Conservation (phyloP, 2,797 vertebrate genomes). For the Enteromius argenteus region DNA sequence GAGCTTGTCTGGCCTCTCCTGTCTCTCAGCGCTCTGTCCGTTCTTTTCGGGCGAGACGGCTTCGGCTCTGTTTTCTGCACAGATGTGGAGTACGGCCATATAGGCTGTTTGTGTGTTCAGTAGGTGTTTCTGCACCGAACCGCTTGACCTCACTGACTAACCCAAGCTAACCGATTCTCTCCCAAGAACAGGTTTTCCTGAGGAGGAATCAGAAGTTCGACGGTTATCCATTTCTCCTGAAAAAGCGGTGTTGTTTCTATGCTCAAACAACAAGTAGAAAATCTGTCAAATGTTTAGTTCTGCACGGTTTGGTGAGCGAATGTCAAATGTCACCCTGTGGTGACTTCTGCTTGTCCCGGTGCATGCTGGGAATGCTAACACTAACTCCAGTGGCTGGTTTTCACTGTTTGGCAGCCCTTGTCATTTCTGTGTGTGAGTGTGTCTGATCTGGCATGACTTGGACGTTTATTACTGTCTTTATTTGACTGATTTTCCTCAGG, state of each 20-base stretch:
- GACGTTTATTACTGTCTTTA: not conserved
- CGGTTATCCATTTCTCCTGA: not conserved
- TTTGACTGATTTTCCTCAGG: not conserved
- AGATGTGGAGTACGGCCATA: not conserved
- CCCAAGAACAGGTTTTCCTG: slow-evolving; percentile 66
- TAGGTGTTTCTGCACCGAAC: slow-evolving; percentile 62
- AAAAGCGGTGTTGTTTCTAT: not conserved
- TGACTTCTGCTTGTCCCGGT: slow-evolving; percentile 36
- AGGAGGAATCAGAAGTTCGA: slow-evolving; percentile 60
- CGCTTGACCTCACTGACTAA: slow-evolving; percentile 71
- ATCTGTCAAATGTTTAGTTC: not conserved
- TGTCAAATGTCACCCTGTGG: slow-evolving; percentile 7
- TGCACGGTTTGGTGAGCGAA: slow-evolving; percentile 31
- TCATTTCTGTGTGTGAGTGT: slow-evolving; percentile 37
- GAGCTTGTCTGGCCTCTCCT: slow-evolving; percentile 46
- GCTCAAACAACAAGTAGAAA: not conserved
- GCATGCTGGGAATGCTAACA: slow-evolving; percentile 60
- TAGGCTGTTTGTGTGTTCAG: slow-evolving; percentile 59
- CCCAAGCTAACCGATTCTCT: slow-evolving; percentile 71
- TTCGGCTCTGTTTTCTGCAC: slow-evolving; percentile 32
- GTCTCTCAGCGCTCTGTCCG: slow-evolving; percentile 57
- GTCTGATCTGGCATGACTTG: slow-evolving; percentile 44
- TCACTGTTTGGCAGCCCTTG: slow-evolving; percentile 31
- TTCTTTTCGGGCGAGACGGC: not conserved
- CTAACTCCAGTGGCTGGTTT: slow-evolving; percentile 55